Evolutionary conservation across 2,888 invertebrate genomes (phyloP), one percentile per base, ranked within the genome.

Genomic region (Leucoma salicis): DNA sequence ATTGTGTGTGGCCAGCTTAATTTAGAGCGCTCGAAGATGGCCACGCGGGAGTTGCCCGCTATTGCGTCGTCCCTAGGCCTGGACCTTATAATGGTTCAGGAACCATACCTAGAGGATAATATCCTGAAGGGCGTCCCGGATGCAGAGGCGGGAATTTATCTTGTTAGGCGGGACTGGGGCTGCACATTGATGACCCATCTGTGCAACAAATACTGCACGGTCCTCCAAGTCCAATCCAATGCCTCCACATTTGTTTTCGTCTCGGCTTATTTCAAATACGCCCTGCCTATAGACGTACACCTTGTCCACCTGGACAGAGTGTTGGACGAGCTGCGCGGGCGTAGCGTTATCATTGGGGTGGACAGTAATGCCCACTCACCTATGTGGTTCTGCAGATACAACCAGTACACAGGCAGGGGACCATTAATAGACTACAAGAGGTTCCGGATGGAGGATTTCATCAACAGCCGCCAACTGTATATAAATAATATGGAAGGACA

Each of bases 291-390:
- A n/a, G 29, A 1, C 0, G n/a, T n/a, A 0, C 42, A 44, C 1
- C 0, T 49, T 0, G 13, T 36, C 5, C 49, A 63, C 3, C 31
- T 66, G 0, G 47, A 35, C 0, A 2, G 3, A 0, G 57, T 59
- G 0, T 31, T 66, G 11, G 35, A 45, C 0, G 3, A 0, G 0
- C 35, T 65, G 0, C 1, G 14, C 0, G 60, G 58, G 0, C 15
- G 6, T 0, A 18, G 10, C 0, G 39, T 65, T 0, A 4, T 67
- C 0, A 29, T 67, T 0, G 53, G 58, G 0, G 46, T 46, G 0
- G 68, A 68, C 37, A 29, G 31, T 3, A 69, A 68, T 14, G 53
- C 67, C 0, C 63, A 67, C 39, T 70, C 64, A 0, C 62, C 63
- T 0, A 2, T 66, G 10, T 68, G 65, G 60, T 39, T 46, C 32